Evolutionary conservation across 2,797 vertebrate species (phyloP).

Genomic region (Gadopsis bispinosus): DNA sequence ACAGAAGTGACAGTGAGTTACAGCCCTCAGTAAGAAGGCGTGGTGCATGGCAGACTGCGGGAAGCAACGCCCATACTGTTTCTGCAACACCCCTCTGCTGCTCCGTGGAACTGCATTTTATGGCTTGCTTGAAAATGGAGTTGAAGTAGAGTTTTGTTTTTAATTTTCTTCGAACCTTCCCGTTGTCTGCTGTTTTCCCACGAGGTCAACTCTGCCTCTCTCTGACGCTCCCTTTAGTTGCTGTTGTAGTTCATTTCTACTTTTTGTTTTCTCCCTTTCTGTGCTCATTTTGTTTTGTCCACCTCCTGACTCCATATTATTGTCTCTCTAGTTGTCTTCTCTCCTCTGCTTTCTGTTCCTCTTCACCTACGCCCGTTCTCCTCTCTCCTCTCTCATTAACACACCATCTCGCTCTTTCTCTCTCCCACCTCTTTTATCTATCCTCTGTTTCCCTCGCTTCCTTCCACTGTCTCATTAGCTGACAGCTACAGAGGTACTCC

Average conservation of each 20-base stretch:
- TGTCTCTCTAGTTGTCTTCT: slow-evolving; percentile 11
- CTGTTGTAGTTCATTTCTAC: slow-evolving; percentile 32
- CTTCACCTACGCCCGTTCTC: slow-evolving; percentile 22
- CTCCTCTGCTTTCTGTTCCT: slow-evolving; percentile 13
- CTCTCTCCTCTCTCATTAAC: slow-evolving; percentile 55
- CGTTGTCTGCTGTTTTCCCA: slow-evolving; percentile 33
- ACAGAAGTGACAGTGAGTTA: slow-evolving; percentile 41
- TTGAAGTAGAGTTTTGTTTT: slow-evolving; percentile 42
- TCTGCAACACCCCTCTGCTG: slow-evolving; percentile 42
- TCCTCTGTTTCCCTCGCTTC: slow-evolving; percentile 52
- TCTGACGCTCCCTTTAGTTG: slow-evolving; percentile 26
- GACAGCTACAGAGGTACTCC: slow-evolving; percentile 76
- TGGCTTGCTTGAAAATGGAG: slow-evolving; percentile 34
- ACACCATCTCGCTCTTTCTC: slow-evolving; percentile 45
- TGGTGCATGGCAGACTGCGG: slow-evolving; percentile 54
- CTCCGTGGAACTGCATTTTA: slow-evolving; percentile 27
- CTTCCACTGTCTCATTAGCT: slow-evolving; percentile 78
- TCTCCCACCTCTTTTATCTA: slow-evolving; percentile 59
- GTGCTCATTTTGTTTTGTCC: slow-evolving; percentile 40
- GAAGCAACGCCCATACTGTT: slow-evolving; percentile 52
- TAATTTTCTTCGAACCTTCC: slow-evolving; percentile 49
- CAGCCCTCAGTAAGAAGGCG: slow-evolving; percentile 38
- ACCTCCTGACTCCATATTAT: slow-evolving; percentile 28
- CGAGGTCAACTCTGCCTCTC: slow-evolving; percentile 41
- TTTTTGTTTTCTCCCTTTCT: slow-evolving; percentile 23